Base-by-base conservation (phyloP, 2,113 vertebrate species). In the Machaerirhynchus nigripectus region DNA sequence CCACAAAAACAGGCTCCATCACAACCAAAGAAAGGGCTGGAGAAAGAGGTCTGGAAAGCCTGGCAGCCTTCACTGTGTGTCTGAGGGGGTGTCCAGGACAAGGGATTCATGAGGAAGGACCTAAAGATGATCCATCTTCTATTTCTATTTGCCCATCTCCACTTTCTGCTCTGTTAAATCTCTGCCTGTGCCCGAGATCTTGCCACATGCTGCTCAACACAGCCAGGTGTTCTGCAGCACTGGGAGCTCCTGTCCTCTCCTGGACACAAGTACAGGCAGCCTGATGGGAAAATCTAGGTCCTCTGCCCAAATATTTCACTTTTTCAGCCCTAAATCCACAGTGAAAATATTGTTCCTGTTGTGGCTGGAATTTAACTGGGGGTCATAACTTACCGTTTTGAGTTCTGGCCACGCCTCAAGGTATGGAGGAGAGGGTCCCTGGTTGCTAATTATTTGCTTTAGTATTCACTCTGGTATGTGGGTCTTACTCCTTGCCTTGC, bases 111-210 rank as follows among this genome's bases (percentile, higher is more conserved):
- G 24, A 64, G 31, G 17, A 11, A 26, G 24, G 22, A 49, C 19
- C 18, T 39, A n/a, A 78, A 60, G 24, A 26, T 26, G 11, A 5
- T 31, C 5, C 46, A 35, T 35, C 21, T 57, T 44, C 22, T 19
- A 6, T 5, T 70, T 65, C 42, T 53, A 5, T 13, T 64, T 67
- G 12, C 21, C n/a, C 27, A 13, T 21, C 20, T 70, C 39, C n/a
- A 30, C 37, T 27, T 78, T 52, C 46, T 70, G 13, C 17, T 68
- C 31, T 20, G 9, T 20, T 65, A 30, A 53, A 75, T 18, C 42
- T 50, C 39, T 59, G 7, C 28, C n/a, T 82, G 16, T 59, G n/a
- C 40, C 33, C 0, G 0, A 26, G 44, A 20, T 31, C 17, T 46
- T 80, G 16, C 18, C 4, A 1, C 46, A 31, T 11, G 26, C 5